Conservation (phyloP, 2,113 vertebrate genomes). For the Abramis brama region DNA sequence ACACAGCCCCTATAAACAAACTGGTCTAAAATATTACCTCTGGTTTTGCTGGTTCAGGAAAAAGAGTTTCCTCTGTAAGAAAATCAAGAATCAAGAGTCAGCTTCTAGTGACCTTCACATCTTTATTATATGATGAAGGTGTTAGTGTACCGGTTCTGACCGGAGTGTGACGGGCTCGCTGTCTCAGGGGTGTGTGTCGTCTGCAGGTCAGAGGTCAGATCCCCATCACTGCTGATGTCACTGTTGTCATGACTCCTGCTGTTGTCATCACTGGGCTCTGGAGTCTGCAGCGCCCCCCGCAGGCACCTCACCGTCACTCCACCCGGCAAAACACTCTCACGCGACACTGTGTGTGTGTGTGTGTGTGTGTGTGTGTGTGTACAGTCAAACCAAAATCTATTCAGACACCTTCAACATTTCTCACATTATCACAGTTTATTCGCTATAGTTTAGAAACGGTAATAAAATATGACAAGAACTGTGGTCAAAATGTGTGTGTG, state of each 20-base stretch:
- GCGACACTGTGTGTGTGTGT: conserved; percentile 66
- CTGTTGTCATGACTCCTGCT: background rate
- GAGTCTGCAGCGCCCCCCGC: conserved; percentile 53
- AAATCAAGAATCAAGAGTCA: background rate
- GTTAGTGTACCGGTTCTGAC: conserved; percentile 47
- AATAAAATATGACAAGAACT: too few relatives aligned
- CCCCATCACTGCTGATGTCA: background rate
- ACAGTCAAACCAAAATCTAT: too few relatives aligned
- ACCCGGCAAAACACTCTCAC: conserved; percentile 64
- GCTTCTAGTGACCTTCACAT: background rate
- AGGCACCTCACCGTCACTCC: conserved; percentile 61
- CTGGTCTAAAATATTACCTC: background rate
- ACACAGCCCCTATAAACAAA: too few relatives aligned
- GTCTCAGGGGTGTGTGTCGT: conserved; percentile 35
- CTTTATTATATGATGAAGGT: too few relatives aligned
- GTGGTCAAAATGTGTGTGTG: background rate
- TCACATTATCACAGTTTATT: too few relatives aligned
- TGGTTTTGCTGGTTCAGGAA: background rate
- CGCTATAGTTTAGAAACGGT: too few relatives aligned
- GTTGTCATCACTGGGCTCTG: conserved; percentile 36
- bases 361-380: background rate
- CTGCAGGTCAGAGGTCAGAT: conserved; percentile 5
- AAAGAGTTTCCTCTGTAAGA: background rate
- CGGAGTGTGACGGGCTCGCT: conserved; percentile 44
- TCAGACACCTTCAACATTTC: too few relatives aligned